Conservation (phyloP, 1,140 invertebrate species). For the Babylonia areolata region DNA sequence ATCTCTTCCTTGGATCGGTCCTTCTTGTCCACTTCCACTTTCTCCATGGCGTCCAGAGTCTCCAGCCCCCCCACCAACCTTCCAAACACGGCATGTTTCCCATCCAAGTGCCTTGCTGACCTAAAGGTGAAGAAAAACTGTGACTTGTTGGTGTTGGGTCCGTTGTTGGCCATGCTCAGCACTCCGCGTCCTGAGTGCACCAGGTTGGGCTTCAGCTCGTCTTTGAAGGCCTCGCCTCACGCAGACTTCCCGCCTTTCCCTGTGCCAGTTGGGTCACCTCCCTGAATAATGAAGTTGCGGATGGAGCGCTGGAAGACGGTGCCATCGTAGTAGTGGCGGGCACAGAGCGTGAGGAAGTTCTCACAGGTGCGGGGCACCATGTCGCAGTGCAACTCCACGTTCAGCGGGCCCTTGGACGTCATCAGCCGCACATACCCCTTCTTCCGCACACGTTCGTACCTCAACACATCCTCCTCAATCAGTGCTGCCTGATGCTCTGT, state of each 20-base stretch:
- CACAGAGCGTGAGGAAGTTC: slow-evolving; percentile 96
- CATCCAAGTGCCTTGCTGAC: slow-evolving; percentile 96
- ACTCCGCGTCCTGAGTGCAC: slow-evolving; percentile 94
- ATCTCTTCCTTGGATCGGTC: slow-evolving; percentile 94
- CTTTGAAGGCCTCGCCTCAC: slow-evolving; percentile 96
- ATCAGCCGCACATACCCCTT: slow-evolving; percentile 96
- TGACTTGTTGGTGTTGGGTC: slow-evolving; percentile 96
- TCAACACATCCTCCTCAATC: slow-evolving; percentile 91
- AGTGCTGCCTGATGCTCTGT: slow-evolving; percentile 93
- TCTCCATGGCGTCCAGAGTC: slow-evolving; percentile 93
- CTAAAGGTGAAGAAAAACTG: slow-evolving; percentile 99
- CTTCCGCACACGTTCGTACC: slow-evolving; percentile 89
- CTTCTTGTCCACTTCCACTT: slow-evolving; percentile 96
- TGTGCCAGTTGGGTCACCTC: too few relatives aligned
- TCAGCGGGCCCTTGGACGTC: slow-evolving; percentile 93
- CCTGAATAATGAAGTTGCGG: slow-evolving; percentile 98
- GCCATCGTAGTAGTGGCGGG: slow-evolving; percentile 94
- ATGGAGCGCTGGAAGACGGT: slow-evolving; percentile 98
- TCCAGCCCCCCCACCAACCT: slow-evolving; percentile 95
- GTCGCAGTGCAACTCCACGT: slow-evolving; percentile 96
- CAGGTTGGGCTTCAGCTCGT: slow-evolving; percentile 94
- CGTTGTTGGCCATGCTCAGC: slow-evolving; percentile 98
- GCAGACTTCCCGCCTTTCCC: too few relatives aligned
- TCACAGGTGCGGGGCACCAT: slow-evolving; percentile 95
- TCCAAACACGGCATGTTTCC: slow-evolving; percentile 98